Conservation (phyloP, 1,140 invertebrate genomes). For the Hyposmocoma kahamanoa region DNA sequence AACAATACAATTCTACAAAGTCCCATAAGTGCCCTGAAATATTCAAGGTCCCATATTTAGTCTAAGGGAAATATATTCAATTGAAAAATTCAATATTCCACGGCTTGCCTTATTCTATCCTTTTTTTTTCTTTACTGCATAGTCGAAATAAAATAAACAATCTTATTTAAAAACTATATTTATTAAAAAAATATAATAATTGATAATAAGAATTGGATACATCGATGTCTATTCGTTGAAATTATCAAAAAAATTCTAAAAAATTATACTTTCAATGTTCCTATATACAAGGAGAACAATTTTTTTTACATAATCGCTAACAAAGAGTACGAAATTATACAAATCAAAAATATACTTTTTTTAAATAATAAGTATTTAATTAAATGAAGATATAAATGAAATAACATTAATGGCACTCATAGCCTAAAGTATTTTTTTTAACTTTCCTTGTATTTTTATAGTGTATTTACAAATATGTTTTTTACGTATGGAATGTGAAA, state of each 20-base stretch:
- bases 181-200: slow-evolving; percentile 7
- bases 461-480: too few species aligned
- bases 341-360: slow-evolving; percentile 7
- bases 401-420: slow-evolving; percentile 66
- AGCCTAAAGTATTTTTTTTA: slow-evolving; percentile 57
- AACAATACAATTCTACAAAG: too few species aligned
- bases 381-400: slow-evolving; percentile 36
- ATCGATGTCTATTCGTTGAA: slow-evolving; percentile 9
- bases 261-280: background rate
- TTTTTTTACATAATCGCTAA: too few species aligned
- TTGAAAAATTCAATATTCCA: too few species aligned
- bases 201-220: slow-evolving; percentile 6
- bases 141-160: background rate
- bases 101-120: too few species aligned
- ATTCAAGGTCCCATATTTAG: too few species aligned
- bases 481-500: too few species aligned
- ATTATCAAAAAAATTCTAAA: slow-evolving; percentile 5
- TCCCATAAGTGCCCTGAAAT: too few species aligned
- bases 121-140: too few species aligned
- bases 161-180: slow-evolving; percentile 4
- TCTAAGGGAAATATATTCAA: too few species aligned
- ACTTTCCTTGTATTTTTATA: too few species aligned
- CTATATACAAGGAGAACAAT: background rate
- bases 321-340: too few species aligned
- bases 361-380: slow-evolving; percentile 21